These are phyloP conservation scores for Drosophila longiperda DNA, from an alignment of 2,888 invertebrate genomes.

Conservation along the genomic window DNA sequence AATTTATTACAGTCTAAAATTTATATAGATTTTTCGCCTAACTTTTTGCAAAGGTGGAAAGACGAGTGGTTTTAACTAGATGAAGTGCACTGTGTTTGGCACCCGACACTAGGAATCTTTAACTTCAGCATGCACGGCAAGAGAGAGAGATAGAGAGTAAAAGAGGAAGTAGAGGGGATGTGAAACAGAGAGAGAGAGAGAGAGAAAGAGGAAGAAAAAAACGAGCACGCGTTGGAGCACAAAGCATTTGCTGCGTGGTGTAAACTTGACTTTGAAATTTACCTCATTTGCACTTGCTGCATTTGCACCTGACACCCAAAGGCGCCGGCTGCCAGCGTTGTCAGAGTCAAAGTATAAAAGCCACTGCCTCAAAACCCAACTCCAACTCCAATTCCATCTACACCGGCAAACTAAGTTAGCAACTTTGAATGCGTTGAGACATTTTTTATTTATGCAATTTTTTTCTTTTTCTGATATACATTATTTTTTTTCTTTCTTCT, in stretches of 20 bases:
- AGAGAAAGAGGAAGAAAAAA: background rate
- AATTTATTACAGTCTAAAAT: background rate
- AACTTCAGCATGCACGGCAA: conserved; percentile 25
- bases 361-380: background rate
- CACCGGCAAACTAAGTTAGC: background rate
- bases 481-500: conserved; percentile 1
- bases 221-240: conserved; percentile 54
- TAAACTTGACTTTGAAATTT: conserved; percentile 80
- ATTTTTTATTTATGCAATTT: conserved; percentile 28
- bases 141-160: background rate
- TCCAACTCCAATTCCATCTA: background rate
- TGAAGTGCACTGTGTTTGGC: conserved; percentile 27
- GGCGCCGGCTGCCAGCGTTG: conserved; percentile 32
- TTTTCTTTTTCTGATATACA: background rate
- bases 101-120: conserved; percentile 29
- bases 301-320: conserved; percentile 57
- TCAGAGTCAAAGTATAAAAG: conserved; percentile 9
- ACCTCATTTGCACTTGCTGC: conserved; percentile 77
- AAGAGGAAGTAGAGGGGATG: conserved; percentile 1
- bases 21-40: background rate
- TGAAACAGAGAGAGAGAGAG: background rate
- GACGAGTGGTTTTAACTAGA: conserved; percentile 3
- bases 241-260: conserved; percentile 78
- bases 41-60: background rate
- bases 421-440: conserved; percentile 17